A percentile compares a stretch with the other conserved stretches of the same genome.
Evolutionary conservation across 2,113 vertebrate species (phyloP).

Genomic region (Pogona vitticeps): DNA sequence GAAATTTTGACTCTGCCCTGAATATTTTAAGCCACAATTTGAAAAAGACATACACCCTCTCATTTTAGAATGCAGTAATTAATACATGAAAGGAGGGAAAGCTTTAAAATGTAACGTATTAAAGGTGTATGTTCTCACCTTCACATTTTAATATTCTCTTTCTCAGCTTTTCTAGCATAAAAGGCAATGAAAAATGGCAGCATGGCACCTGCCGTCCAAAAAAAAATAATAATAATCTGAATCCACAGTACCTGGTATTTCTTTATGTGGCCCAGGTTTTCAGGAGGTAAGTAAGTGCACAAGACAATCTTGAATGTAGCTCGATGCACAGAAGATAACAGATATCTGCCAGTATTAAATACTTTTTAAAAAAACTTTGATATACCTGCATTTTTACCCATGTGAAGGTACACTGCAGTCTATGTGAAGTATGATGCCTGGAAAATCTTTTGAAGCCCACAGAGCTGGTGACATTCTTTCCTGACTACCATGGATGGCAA

Average conservation of each 20-base stretch:
- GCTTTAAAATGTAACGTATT: not conserved
- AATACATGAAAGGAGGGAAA: not conserved
- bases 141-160: conserved; percentile 40
- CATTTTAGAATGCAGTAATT: not conserved
- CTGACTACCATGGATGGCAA: not conserved
- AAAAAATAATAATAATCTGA: no score
- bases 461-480: not conserved
- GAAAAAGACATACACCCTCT: not conserved
- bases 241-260: not conserved
- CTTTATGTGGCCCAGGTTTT: conserved; percentile 5
- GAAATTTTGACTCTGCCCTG: not conserved
- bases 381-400: not conserved
- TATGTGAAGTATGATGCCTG: not conserved
- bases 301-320: conserved; percentile 2
- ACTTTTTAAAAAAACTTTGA: no score
- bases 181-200: conserved; percentile 21
- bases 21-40: not conserved
- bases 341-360: conserved; percentile 17
- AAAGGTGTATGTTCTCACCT: conserved; percentile 9
- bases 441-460: not conserved
- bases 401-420: not conserved
- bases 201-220: conserved; percentile 6
- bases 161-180: conserved; percentile 13
- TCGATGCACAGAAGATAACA: not conserved
- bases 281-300: not conserved